These are phyloP conservation scores for Mantis religiosa DNA, from an alignment of 2,888 invertebrate genomes.

Conservation along the genomic window DNA sequence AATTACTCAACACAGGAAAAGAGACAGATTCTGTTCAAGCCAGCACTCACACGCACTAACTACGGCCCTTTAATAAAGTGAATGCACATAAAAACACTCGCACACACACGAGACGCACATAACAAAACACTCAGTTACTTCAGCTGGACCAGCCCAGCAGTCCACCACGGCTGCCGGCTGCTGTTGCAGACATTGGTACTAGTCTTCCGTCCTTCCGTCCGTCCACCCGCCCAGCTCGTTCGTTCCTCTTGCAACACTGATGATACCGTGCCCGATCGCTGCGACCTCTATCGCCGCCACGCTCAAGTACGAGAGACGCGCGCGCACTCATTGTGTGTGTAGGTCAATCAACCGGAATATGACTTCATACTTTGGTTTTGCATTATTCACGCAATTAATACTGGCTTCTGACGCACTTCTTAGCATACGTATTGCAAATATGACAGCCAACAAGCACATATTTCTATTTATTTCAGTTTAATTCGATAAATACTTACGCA, in stretches of 20 bases:
- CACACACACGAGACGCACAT: background rate
- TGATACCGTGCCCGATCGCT: background rate
- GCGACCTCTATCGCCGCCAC: background rate
- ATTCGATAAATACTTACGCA: no score
- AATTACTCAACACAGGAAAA: background rate
- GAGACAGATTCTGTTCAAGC: background rate
- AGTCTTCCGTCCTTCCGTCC: background rate
- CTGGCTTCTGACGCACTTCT: background rate
- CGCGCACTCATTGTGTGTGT: background rate
- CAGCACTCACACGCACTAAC: background rate
- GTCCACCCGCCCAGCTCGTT: background rate
- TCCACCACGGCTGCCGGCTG: constrained; percentile 17
- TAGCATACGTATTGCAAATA: background rate
- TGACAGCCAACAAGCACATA: no score
- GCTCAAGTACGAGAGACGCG: background rate
- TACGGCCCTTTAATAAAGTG: background rate
- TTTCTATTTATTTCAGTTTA: no score
- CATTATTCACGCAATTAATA: background rate
- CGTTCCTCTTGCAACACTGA: constrained; percentile 5
- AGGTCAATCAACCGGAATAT: constrained; percentile 9
- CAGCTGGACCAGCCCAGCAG: constrained; percentile 22
- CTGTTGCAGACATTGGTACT: background rate
- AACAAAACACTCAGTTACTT: background rate
- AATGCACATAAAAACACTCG: background rate
- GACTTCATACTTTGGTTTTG: background rate